phyloP scores from a whole-genome alignment of 2,113 vertebrate genomes.

The Nyctibius bracteatus region DNA sequence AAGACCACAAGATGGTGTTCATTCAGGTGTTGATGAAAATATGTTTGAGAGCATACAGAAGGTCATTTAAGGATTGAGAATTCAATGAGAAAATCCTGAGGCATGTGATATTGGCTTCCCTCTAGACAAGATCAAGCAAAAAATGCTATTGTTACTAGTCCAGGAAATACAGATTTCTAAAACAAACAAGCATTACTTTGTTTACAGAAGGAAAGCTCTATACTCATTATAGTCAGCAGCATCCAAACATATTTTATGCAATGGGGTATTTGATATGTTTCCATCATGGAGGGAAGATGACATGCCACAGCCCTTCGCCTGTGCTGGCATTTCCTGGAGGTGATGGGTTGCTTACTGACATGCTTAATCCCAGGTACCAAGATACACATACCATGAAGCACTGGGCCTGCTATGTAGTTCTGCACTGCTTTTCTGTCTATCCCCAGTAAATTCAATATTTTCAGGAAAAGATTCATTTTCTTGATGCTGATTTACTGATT shows the following conservation, averaged over 20 bases:
- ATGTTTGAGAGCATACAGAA: neutral
- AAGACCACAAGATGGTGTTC: neutral
- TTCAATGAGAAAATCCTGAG: neutral
- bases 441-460: neutral
- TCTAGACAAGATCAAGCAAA: neutral
- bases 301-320: neutral
- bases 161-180: neutral
- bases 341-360: neutral
- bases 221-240: neutral
- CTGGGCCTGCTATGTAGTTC: neutral
- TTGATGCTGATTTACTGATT: neutral
- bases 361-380: neutral
- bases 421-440: neutral
- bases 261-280: neutral
- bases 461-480: neutral
- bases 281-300: neutral
- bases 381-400: neutral
- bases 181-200: neutral
- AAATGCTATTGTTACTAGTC: neutral
- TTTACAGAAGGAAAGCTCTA: neutral
- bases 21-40: neutral
- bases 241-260: neutral
- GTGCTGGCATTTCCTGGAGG: neutral
- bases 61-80: neutral
- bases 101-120: neutral